Conservation (phyloP, 2,888 invertebrate species). For the Oasisia sp. region DNA sequence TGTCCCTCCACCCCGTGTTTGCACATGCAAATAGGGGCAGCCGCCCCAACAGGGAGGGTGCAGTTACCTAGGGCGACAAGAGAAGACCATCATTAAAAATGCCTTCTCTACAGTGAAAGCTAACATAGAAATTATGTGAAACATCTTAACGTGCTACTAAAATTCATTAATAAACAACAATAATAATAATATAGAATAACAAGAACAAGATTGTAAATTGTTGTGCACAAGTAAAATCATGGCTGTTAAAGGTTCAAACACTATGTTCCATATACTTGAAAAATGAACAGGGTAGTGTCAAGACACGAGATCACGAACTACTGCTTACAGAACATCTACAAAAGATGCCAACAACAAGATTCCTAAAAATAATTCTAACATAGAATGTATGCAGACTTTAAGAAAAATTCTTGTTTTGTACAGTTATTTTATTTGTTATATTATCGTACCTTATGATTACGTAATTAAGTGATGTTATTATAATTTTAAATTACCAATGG, state of each 20-base stretch:
- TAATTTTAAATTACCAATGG: too few relatives aligned
- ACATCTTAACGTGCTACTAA: neutral
- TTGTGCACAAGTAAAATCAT: neutral
- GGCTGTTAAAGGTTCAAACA: neutral
- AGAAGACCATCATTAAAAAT: neutral
- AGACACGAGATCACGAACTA: neutral
- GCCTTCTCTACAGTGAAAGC: neutral
- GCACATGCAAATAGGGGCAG: conserved; percentile 49
- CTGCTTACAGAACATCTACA: neutral
- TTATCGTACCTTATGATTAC: conserved; percentile 1
- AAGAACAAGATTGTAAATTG: neutral
- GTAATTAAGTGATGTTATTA: neutral
- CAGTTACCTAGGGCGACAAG: conserved; percentile 46
- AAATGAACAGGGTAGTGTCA: neutral
- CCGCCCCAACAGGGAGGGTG: conserved; percentile 38
- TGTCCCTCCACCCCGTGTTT: conserved; percentile 48
- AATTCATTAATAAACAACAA: conserved; percentile 13
- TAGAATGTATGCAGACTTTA: neutral
- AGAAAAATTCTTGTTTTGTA: too few relatives aligned
- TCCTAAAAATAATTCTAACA: neutral
- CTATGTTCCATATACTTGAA: too few relatives aligned
- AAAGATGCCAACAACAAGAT: neutral
- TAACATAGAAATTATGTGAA: neutral
- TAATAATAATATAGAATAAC: too few relatives aligned
- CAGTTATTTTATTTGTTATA: neutral